Evolutionary conservation across 2,888 invertebrate genomes (phyloP).

Genomic region (Mamestra brassicae): DNA sequence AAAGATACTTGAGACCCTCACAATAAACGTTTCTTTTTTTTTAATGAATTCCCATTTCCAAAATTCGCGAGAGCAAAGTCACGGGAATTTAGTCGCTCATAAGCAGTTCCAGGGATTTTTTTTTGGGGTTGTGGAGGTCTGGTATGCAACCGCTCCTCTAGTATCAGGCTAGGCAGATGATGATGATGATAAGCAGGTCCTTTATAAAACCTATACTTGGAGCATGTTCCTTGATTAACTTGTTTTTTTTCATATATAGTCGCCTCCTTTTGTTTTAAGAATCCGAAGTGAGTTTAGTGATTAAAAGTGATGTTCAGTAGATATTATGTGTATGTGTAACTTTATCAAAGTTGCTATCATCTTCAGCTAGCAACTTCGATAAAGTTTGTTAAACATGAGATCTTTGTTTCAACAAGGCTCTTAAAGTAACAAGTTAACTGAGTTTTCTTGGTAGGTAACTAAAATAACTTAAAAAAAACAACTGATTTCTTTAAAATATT

Average conservation of each 20-base stretch:
- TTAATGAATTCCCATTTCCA: no score
- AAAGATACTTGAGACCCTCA: no score
- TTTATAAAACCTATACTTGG: neutral
- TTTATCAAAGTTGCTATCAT: conserved; percentile 15
- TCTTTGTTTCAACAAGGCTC: conserved; percentile 36
- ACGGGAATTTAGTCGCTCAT: no score
- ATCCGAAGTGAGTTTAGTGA: conserved; percentile 21
- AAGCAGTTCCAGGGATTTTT: no score
- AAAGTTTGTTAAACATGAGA: conserved; percentile 21
- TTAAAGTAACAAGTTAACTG: neutral
- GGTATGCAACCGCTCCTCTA: no score
- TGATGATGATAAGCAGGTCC: no score
- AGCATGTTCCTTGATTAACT: conserved; percentile 1
- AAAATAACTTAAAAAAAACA: neutral
- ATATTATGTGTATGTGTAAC: conserved; percentile 14
- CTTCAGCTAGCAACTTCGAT: no score
- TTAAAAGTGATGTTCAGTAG: conserved; percentile 24
- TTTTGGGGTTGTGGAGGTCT: no score
- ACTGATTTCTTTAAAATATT: neutral
- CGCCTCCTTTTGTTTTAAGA: neutral
- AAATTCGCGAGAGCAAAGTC: no score
- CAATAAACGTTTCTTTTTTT: no score
- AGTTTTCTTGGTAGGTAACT: neutral
- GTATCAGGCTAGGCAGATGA: no score
- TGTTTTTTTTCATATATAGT: conserved; percentile 27